Percentiles rank a stretch among this genome's conserved stretches.
Evolutionary conservation across 1,140 invertebrate genomes (phyloP).

Genomic region (Drosophila dunni): DNA sequence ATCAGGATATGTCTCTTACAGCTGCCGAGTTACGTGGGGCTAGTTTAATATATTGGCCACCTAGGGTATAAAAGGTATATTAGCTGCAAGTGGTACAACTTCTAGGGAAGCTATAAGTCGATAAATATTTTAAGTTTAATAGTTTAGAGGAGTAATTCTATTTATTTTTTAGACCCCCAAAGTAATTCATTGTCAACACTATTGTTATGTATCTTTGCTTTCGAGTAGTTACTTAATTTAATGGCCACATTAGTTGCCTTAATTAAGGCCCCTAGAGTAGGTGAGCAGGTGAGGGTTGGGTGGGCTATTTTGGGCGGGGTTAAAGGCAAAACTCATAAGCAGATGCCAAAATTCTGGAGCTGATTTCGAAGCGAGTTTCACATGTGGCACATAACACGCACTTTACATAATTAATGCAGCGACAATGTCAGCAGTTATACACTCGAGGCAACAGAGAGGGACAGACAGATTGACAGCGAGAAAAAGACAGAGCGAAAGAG

Average conservation of each 20-base stretch:
- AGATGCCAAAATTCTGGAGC: slow-evolving; percentile 23
- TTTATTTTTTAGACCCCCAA: too few relatives aligned
- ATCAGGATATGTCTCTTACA: slow-evolving; percentile 37
- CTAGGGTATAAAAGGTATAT: not conserved
- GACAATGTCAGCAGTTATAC: slow-evolving; percentile 75
- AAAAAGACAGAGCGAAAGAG: not conserved
- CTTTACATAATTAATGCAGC: slow-evolving; percentile 81
- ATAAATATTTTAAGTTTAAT: not conserved
- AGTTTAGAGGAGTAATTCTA: too few relatives aligned
- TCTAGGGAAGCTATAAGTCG: not conserved
- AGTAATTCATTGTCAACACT: not conserved
- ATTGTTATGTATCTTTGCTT: not conserved
- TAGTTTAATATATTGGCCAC: slow-evolving; percentile 17
- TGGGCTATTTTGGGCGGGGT: not conserved
- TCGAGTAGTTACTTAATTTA: slow-evolving; percentile 31
- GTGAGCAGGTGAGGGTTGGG: not conserved
- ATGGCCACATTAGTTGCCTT: slow-evolving; percentile 71
- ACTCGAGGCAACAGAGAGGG: slow-evolving; percentile 60
- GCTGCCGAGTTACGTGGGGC: slow-evolving; percentile 31
- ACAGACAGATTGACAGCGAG: slow-evolving; percentile 13
- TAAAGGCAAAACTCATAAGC: not conserved
- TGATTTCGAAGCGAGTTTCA: slow-evolving; percentile 14
- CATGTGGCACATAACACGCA: slow-evolving; percentile 56
- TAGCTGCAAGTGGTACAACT: not conserved
- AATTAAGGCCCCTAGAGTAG: slow-evolving; percentile 6